Evolutionary conservation across 2,888 invertebrate species (phyloP).

Genomic region (Lagria hirta): DNA sequence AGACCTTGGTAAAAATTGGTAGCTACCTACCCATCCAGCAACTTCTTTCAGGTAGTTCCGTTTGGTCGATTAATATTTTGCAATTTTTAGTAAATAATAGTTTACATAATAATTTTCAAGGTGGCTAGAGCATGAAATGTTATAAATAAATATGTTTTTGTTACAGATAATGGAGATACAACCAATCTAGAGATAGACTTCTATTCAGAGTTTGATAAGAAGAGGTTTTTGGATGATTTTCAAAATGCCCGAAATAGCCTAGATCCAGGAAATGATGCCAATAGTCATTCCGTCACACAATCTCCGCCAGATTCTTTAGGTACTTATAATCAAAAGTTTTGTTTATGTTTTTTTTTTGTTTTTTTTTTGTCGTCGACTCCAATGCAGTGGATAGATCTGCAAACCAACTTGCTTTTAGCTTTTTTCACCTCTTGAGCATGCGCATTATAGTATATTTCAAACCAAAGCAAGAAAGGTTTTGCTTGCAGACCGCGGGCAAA

Average conservation of each 20-base stretch:
- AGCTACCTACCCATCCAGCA: too few species aligned
- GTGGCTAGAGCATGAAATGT: slow-evolving; percentile 1
- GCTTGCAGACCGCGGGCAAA: too few species aligned
- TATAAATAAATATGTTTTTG: not conserved
- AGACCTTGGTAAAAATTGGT: slow-evolving; percentile 1
- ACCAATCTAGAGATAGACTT: slow-evolving; percentile 3
- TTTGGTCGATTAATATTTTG: too few species aligned
- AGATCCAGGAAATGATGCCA: too few species aligned
- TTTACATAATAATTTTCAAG: slow-evolving; percentile 5
- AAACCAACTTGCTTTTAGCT: too few species aligned
- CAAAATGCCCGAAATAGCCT: not conserved
- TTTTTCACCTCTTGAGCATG: not conserved
- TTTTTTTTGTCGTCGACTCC: not conserved
- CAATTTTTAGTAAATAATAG: too few species aligned
- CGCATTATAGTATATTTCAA: not conserved
- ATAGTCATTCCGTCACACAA: too few species aligned
- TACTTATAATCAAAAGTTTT: too few species aligned
- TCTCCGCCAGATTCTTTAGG: too few species aligned
- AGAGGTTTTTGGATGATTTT: slow-evolving; percentile 5
- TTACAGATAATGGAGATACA: slow-evolving; percentile 8
- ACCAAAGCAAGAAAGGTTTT: not conserved
- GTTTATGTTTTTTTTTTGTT: slow-evolving; percentile 6
- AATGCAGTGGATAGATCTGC: too few species aligned
- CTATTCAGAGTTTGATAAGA: slow-evolving; percentile 1
- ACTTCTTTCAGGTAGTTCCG: too few species aligned